These are phyloP conservation scores for Anhinga rufa DNA, from an alignment of 2,113 vertebrate species.

Conservation along the genomic window DNA sequence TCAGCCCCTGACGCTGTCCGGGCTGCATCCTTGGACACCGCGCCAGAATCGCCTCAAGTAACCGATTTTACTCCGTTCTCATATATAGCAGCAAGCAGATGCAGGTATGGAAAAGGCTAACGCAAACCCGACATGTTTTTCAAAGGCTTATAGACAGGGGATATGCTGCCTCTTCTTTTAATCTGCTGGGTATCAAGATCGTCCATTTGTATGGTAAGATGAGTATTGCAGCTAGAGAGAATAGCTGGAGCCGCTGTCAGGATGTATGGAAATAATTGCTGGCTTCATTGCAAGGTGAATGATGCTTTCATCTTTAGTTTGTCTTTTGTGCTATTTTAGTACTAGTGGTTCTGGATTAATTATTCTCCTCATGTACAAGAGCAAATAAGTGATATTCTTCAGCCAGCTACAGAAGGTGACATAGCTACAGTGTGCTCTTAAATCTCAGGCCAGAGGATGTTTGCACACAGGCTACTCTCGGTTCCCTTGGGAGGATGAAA, in stretches of 20 bases:
- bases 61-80: neutral
- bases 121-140: neutral
- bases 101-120: neutral
- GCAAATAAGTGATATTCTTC: neutral
- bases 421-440: neutral
- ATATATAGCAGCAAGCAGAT: neutral
- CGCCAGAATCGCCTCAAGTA: neutral
- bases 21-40: accelerated
- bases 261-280: neutral
- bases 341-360: neutral
- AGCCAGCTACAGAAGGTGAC: neutral
- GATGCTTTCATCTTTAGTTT: neutral
- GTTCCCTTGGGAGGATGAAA: neutral
- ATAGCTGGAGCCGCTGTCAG: neutral
- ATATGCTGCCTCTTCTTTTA: neutral
- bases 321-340: neutral
- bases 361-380: neutral
- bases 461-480: neutral
- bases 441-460: neutral
- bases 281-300: neutral
- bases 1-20: accelerated
- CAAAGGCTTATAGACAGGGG: neutral
- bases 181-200: neutral
- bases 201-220: neutral
- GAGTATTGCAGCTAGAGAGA: neutral